phyloP scores from a whole-genome alignment of 2,113 vertebrate species.

The Megaceryle torquata region DNA sequence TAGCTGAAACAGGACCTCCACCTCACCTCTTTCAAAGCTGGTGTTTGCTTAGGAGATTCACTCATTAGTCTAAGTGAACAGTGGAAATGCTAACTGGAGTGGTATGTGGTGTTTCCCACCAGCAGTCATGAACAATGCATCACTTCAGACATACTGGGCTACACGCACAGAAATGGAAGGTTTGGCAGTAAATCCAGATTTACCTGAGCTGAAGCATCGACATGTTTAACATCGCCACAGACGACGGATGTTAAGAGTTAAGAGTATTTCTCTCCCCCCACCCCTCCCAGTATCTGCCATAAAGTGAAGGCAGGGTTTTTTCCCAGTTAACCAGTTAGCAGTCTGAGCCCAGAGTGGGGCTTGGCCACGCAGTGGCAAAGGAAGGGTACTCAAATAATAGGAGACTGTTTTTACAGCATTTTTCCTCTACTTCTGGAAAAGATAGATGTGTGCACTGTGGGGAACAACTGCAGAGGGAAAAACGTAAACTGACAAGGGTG shows the following conservation, averaged over 20 bases:
- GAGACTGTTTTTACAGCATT: not conserved
- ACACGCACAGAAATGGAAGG: not conserved
- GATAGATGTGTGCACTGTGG: not conserved
- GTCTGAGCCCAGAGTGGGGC: not conserved
- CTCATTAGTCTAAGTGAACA: not conserved
- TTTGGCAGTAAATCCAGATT: not conserved
- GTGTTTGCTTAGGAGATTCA: not conserved
- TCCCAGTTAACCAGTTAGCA: not conserved
- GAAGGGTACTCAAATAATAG: not conserved
- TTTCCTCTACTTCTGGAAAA: not conserved
- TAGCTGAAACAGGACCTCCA: not conserved
- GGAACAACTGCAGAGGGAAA: not conserved
- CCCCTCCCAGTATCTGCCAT: rapidly evolving
- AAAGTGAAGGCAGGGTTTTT: not conserved
- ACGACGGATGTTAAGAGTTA: not conserved
- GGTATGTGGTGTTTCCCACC: not conserved
- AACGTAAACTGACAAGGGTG: not conserved
- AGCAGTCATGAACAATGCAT: not conserved
- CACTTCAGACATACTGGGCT: not conserved
- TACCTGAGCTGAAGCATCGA: not conserved
- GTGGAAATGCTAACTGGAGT: not conserved
- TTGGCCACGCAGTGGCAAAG: not conserved
- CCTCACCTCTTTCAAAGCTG: not conserved
- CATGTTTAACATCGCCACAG: not conserved
- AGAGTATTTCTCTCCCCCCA: not conserved